Evolutionary conservation across 1,140 invertebrate species (phyloP), one percentile per base, ranked within the genome.

Genomic region (Drosophila ercepeae): DNA sequence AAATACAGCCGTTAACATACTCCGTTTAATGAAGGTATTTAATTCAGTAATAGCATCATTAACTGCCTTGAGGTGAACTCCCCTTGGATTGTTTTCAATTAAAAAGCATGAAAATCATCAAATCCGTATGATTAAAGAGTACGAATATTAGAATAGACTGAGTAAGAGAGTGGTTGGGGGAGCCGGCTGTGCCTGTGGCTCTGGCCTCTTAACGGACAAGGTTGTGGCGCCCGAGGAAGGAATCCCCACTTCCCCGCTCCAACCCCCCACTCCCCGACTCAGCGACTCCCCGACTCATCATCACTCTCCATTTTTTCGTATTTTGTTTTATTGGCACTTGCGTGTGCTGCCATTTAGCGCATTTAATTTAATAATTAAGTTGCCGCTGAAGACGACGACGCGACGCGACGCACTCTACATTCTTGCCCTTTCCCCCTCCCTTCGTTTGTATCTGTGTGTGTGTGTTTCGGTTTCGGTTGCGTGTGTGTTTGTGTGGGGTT

Each of bases 361-460:
- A 77, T 88, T 86, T 86, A 86, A 86, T 86, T 86, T 86, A 88
- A 86, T 86, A 86, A 86, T 86, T 86, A 88, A 86, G 82, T 77
- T 71, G 82, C 75, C 75, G 78, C 78, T 78, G 79, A 71, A 83
- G 78, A 75, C 75, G 71, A 50, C 46, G 63, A 9, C 36, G 13
- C 36, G 36, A 14, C 11, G 32, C 32, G 32, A 34, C 32, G 11
- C 32, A 7, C 55, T 55, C 29, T 45, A 46, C 71, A 48, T 61
- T 51, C 75, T 78, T 58, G 75, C 41, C 42, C 36, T 49, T 13
- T 32, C 19, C 44, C 39, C 27, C 8, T 11, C 44, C 49, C 13
- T 3, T 16, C n/a, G 32, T 14, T 3, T 18, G 14, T 21, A 0
- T 51, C 19, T 42, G 11, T 51, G 23, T n/a, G 25, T 44, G 9